Evolutionary conservation across 2,888 invertebrate genomes (phyloP), one percentile per base, ranked within the genome.

Genomic region (Clistopyga incitator): DNA sequence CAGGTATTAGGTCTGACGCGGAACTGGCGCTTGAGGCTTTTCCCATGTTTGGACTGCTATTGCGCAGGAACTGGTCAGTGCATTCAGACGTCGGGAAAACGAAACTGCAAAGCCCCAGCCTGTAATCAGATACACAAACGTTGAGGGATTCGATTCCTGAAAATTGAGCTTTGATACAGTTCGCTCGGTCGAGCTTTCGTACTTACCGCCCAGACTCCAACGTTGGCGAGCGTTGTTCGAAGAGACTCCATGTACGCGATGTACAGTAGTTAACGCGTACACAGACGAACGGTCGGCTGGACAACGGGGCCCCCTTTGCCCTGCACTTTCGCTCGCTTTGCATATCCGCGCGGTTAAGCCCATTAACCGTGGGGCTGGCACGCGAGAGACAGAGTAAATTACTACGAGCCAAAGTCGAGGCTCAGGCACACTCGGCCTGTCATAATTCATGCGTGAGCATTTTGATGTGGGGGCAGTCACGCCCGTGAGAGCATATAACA

Each of bases 361-460:
- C 76, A 81, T 78, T 84, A 84, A 78, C 80, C 68, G 56, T 64
- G 82, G 76, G 70, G 78, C 61, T 29, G 45, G 74, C 25, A 59
- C 78, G 54, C 64, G 72, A 78, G 77, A 78, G 68, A 56, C 77
- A 45, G 74, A 81, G 81, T 81, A 84, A 84, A 84, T 81, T 78
- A 78, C 74, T 68, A 70, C 70, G 65, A 84, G 78, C 68, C 78
- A 84, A 83, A 79, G 79, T 83, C 61, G 76, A 71, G 77, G 59
- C 38, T 76, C 71, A 71, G 54, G 47, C 76, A 59, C 75, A 79
- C 75, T 65, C 79, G 71, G 75, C 52, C 68, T 64, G 78, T 82
- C 74, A 82, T 82, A 82, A 82, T 79, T 82, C 78, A 78, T 75
- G 78, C 70, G 54, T 64, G 70, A 56, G 75, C 64, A 79, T 75